Conservation (phyloP, 2,888 invertebrate species). For the Ptilodon capucinus region DNA sequence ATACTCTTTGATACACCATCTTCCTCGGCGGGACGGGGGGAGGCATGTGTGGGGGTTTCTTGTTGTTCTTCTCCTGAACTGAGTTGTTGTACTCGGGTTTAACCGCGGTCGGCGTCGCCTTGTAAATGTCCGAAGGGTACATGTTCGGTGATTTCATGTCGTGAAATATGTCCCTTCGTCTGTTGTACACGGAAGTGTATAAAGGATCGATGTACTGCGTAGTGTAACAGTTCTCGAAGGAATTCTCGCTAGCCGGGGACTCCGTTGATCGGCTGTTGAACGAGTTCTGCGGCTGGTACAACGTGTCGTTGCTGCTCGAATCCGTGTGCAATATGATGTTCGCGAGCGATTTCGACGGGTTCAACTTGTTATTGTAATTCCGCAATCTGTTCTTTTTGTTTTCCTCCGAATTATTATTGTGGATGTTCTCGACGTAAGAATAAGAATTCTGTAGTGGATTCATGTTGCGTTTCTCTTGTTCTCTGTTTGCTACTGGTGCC, state of each 20-base stretch:
- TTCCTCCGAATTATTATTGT: constrained; percentile 60
- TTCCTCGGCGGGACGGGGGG: constrained; percentile 84
- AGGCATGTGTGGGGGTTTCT: constrained; percentile 79
- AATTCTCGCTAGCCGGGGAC: constrained; percentile 75
- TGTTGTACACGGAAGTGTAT: constrained; percentile 73
- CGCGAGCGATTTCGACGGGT: constrained; percentile 76
- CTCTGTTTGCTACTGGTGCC: constrained; percentile 49
- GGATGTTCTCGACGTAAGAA: constrained; percentile 63
- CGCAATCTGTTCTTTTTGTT: constrained; percentile 64
- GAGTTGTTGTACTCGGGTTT: constrained; percentile 64
- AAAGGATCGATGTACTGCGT: constrained; percentile 75
- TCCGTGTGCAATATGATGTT: constrained; percentile 75
- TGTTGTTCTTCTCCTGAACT: constrained; percentile 61
- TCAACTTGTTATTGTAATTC: constrained; percentile 71
- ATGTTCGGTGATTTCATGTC: constrained; percentile 66
- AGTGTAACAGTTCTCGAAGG: constrained; percentile 71
- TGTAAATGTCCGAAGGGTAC: constrained; percentile 74
- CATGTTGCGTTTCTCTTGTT: constrained; percentile 55
- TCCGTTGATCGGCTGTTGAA: constrained; percentile 72
- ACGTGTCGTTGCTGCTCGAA: constrained; percentile 75
- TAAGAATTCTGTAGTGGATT: constrained; percentile 68
- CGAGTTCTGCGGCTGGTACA: constrained; percentile 74
- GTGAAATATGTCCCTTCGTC: constrained; percentile 70
- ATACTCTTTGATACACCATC: constrained; percentile 72
- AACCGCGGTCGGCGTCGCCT: constrained; percentile 76